Evolutionary conservation across 2,113 vertebrate genomes (phyloP).

Genomic region (Periophthalmus modestus): DNA sequence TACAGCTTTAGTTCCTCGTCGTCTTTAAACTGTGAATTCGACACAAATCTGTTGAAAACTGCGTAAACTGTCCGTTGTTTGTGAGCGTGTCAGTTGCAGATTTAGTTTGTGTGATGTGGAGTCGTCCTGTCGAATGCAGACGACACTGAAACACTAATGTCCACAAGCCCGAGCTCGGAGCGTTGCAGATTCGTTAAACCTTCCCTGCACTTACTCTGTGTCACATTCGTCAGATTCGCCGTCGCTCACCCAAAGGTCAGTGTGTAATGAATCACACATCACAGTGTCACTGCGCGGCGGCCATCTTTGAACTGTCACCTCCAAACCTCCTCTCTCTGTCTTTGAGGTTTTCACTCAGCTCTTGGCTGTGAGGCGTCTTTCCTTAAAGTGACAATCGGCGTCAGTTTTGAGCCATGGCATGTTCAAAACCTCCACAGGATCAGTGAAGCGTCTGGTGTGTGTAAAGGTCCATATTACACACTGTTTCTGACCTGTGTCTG

Average conservation of each 20-base stretch:
- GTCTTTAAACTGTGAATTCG: not conserved
- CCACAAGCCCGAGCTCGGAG: not conserved
- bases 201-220: constrained; percentile 16
- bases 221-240: constrained; percentile 22
- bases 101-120: not conserved
- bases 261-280: constrained; percentile 18
- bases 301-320: not conserved
- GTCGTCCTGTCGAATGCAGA: not conserved
- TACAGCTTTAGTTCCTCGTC: not conserved
- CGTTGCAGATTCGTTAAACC: constrained; percentile 19
- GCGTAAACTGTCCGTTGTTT: not conserved
- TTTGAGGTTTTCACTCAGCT: not conserved
- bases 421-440: not conserved
- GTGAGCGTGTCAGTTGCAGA: not conserved
- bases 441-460: not conserved
- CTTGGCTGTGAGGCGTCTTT: not conserved
- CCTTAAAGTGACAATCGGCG: not conserved
- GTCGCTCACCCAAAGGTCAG: constrained; percentile 23
- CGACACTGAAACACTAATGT: not conserved
- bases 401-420: not conserved
- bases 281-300: not conserved
- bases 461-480: too few relatives aligned
- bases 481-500: too few relatives aligned
- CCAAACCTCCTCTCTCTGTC: not conserved
- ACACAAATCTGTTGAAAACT: not conserved